Conservation (phyloP, 2,797 vertebrate species). For the Pipistrellus nathusii region DNA sequence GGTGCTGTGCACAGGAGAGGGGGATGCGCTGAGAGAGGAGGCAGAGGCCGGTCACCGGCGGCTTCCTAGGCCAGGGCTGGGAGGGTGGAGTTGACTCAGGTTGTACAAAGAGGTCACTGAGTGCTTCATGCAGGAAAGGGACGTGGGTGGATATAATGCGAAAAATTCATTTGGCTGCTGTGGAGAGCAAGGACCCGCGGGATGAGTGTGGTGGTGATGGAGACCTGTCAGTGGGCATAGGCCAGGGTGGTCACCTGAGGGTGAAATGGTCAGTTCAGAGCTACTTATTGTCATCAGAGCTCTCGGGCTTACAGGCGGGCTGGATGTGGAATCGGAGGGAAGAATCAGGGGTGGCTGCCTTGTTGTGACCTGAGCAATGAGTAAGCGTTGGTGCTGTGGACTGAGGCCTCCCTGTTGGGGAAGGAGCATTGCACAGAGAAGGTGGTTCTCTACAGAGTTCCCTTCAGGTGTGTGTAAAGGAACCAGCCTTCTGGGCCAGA, state of each 20-base stretch:
- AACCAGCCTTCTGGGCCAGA: not conserved
- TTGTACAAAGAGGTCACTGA: not conserved
- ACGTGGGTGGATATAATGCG: not conserved
- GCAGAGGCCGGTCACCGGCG: not conserved
- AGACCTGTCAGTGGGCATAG: not conserved
- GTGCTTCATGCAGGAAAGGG: not conserved
- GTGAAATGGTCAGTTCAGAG: not conserved
- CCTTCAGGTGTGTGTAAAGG: not conserved
- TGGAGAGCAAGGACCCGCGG: not conserved
- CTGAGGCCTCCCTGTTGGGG: not conserved
- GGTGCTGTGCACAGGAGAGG: not conserved
- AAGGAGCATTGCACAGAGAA: not conserved
- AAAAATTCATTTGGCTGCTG: slow-evolving; percentile 9
- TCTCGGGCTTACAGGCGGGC: not conserved
- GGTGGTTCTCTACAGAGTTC: not conserved
- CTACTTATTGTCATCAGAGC: not conserved
- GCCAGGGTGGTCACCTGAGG: too few species aligned
- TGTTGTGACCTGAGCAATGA: not conserved
- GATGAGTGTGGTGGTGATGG: not conserved
- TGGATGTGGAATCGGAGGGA: not conserved
- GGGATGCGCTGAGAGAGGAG: not conserved
- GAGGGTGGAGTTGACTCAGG: not conserved
- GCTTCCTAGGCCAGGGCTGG: too few species aligned
- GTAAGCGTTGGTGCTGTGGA: not conserved
- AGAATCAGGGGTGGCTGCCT: not conserved